phyloP scores from a whole-genome alignment of 2,797 vertebrate species.

The Rhyacichthys aspro region DNA sequence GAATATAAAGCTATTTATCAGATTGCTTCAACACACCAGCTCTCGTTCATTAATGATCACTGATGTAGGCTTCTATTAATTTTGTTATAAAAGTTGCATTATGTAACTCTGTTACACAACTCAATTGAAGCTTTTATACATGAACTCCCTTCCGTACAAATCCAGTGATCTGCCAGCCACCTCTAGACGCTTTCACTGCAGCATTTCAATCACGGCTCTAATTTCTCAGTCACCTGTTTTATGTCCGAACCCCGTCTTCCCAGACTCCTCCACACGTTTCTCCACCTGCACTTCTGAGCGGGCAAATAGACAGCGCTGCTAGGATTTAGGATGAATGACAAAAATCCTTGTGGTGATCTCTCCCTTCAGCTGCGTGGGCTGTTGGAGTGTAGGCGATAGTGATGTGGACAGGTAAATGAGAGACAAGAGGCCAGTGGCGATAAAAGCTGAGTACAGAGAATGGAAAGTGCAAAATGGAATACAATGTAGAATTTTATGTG shows the following conservation, averaged over 20 bases:
- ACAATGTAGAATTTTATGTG: constrained; percentile 31
- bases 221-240: constrained; percentile 15
- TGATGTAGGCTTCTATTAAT: background rate
- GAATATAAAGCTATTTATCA: too few relatives aligned
- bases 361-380: constrained; percentile 28
- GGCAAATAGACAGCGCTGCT: constrained; percentile 22
- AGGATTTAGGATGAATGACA: constrained; percentile 16
- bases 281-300: constrained; percentile 21
- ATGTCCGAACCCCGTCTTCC: background rate
- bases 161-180: constrained; percentile 6
- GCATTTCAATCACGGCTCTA: background rate
- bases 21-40: too few relatives aligned
- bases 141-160: background rate
- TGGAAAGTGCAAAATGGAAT: constrained; percentile 55
- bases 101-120: constrained; percentile 12
- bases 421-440: constrained; percentile 31
- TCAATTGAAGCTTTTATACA: background rate
- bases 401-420: constrained; percentile 64
- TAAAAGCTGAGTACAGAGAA: constrained; percentile 49
- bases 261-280: constrained; percentile 15
- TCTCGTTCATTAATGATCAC: background rate
- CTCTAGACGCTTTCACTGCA: constrained; percentile 4
- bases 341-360: constrained; percentile 36
- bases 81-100: constrained; percentile 6
- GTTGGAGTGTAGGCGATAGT: constrained; percentile 42